Conservation (phyloP, 2,113 vertebrate species). For the Camelus dromedarius region DNA sequence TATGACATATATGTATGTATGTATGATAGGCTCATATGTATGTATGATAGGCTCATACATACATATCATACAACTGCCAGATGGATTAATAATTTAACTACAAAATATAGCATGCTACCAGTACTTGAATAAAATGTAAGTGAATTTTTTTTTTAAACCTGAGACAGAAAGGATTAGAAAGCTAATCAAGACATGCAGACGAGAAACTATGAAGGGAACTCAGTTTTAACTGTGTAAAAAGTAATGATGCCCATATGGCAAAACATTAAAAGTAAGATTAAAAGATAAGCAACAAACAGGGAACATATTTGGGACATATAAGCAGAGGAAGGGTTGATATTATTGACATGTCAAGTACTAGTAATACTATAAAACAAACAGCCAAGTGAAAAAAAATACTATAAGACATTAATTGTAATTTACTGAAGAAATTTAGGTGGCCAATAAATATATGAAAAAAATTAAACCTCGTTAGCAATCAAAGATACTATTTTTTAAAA, state of each 20-base stretch:
- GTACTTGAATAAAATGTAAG: neutral
- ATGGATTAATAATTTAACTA: constrained; percentile 29
- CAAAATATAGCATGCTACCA: constrained; percentile 10
- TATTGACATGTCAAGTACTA: neutral
- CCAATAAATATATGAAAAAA: neutral
- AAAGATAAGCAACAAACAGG: neutral
- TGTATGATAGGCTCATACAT: no score
- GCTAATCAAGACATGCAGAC: neutral
- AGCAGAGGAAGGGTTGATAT: neutral
- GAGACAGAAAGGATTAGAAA: neutral
- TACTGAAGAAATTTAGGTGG: neutral
- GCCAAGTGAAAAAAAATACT: neutral
- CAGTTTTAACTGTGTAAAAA: constrained; percentile 28
- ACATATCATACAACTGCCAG: neutral
- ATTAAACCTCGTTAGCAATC: neutral
- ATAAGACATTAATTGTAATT: neutral
- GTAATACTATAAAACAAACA: constrained; percentile 11
- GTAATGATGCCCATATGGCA: neutral
- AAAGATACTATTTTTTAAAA: neutral
- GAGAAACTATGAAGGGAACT: neutral
- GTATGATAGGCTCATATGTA: no score
- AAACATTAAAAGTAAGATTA: constrained; percentile 29
- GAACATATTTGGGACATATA: neutral
- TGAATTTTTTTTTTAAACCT: neutral
- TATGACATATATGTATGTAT: neutral